Base-by-base conservation (phyloP, 2,797 vertebrate genomes). In the Peromyscus aztecus region DNA sequence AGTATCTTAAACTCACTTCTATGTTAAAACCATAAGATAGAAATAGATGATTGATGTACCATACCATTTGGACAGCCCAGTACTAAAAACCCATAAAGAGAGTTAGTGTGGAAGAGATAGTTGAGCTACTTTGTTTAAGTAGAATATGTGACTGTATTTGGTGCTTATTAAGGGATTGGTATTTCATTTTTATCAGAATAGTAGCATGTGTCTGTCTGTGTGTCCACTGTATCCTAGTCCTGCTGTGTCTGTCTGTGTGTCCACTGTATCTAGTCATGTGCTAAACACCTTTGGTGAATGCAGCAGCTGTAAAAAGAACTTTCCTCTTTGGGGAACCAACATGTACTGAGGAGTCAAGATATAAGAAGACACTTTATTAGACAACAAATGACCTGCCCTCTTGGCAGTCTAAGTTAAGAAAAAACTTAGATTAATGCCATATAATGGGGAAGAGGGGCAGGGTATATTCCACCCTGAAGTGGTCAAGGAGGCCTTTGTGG, bases 1-100 rank as follows among this genome's bases (percentile, higher is more conserved):
- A 83, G 37, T 84, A 27, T 91, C 80, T 78, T 92, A 90, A 95
- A 93, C 19, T 94, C 69, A 61, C 43, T 73, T 61, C 13, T 14
- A 29, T 78, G n/a, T 93, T 91, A 73, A 94, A 95, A 88, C 23
- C n/a, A 24, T 23, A 59, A 59, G 23, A 29, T 89, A 24, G 75
- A 91, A 89, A 76, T 69, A 86, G 82, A 83, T 6, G 76, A 59
- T 40, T 24, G 78, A 86, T 40, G 91, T 77, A 34, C 4, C 55
- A 34, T 86, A 63, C 75, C 71, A 29, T 73, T 73, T 89, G 81
- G 16, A 80, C 57, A 89, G 19, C 82, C 19, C 5, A 92, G 8
- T 49, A 82, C 84, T 81, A 29, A 55, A 96, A 85, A 19, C 90
- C 55, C 4, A 4, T 92, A 88, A 94, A 93, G 63, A n/a, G 82